A percentile compares a stretch with the other conserved stretches of the same genome.
These are phyloP conservation scores for Pseudopleuronectes americanus DNA, from an alignment of 2,797 vertebrate species.

Conservation along the genomic window DNA sequence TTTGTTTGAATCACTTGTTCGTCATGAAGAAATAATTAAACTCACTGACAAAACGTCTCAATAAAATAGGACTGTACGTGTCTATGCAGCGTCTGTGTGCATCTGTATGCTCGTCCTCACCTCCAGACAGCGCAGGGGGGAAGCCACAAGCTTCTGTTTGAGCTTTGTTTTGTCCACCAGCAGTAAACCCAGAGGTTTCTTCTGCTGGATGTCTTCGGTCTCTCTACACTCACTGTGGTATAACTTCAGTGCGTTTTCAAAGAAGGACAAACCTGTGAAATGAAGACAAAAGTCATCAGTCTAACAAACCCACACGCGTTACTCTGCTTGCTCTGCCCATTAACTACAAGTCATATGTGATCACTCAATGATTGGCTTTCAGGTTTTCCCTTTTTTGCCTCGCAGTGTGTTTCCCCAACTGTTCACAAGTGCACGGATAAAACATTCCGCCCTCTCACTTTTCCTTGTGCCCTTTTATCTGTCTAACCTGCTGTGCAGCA, in stretches of 20 bases:
- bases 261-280: constrained; percentile 84
- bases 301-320: background rate
- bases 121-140: constrained; percentile 85
- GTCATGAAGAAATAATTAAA: background rate
- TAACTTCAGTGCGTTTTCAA: constrained; percentile 82
- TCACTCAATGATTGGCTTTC: background rate
- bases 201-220: constrained; percentile 78
- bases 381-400: background rate
- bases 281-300: constrained; percentile 13
- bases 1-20: background rate
- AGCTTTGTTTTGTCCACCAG: constrained; percentile 86
- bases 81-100: constrained; percentile 1
- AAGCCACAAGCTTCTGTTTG: constrained; percentile 85
- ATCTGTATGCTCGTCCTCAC: constrained; percentile 67
- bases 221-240: constrained; percentile 85
- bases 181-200: constrained; percentile 85
- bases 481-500: too few species aligned
- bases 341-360: background rate
- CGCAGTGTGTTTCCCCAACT: background rate
- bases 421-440: too few species aligned
- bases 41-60: background rate
- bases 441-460: too few species aligned
- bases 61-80: background rate
- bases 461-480: too few species aligned
- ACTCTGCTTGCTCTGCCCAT: background rate